A percentile compares a stretch with the other conserved stretches of the same genome.
These are phyloP conservation scores for Sardinella longiceps DNA, from an alignment of 2,797 vertebrate species.

Conservation along the genomic window DNA sequence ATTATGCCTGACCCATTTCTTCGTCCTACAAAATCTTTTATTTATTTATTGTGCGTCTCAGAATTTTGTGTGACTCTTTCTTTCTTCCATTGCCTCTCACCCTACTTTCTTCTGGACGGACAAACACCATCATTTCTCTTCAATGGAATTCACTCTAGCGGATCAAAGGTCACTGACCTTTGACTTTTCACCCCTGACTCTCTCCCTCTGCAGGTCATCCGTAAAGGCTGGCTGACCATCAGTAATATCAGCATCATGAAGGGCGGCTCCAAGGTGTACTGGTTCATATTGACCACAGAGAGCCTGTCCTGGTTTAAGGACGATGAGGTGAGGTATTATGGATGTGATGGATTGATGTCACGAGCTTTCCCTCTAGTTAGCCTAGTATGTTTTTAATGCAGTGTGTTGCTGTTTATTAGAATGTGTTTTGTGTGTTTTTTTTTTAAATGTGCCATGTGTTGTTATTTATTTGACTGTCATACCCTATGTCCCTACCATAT, in stretches of 20 bases:
- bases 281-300: constrained; percentile 91
- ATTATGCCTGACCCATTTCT: not conserved
- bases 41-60: not conserved
- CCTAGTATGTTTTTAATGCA: too few species aligned
- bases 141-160: not conserved
- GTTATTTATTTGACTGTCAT: too few species aligned
- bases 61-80: not conserved
- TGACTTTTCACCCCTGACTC: constrained; percentile 39
- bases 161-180: constrained; percentile 3
- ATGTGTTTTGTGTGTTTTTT: not conserved
- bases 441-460: too few species aligned
- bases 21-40: not conserved
- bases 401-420: not conserved
- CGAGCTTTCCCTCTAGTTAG: too few species aligned
- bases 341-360: not conserved
- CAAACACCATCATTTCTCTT: not conserved
- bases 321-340: constrained; percentile 81
- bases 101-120: not conserved
- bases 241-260: constrained; percentile 93
- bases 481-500: too few species aligned
- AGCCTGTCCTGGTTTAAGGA: constrained; percentile 94
- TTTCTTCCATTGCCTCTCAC: not conserved
- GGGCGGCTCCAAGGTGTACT: constrained; percentile 89
- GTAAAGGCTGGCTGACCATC: constrained; percentile 92
- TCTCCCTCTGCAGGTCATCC: constrained; percentile 80